These are phyloP conservation scores for Scomber colias DNA, from an alignment of 2,113 vertebrate species.

Conservation along the genomic window DNA sequence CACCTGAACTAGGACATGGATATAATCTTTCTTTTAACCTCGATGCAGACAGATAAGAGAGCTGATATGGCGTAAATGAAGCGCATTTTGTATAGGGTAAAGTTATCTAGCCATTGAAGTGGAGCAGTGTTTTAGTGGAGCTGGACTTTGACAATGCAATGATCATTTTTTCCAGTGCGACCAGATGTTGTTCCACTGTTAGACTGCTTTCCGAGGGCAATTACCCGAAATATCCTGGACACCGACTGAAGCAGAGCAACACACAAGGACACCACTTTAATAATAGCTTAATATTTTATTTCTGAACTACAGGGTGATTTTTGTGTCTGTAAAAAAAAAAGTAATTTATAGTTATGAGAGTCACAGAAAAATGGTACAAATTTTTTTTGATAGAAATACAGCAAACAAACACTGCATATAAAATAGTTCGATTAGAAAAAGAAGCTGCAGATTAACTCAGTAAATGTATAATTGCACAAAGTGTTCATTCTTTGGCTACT, in stretches of 20 bases:
- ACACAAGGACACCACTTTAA: not conserved
- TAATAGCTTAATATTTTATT: slow-evolving; percentile 34
- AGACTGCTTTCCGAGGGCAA: not conserved
- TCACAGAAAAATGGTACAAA: not conserved
- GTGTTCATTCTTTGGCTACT: slow-evolving; percentile 7
- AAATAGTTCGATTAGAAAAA: not conserved
- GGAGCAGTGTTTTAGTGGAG: not conserved
- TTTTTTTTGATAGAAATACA: not conserved
- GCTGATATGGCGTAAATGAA: not conserved
- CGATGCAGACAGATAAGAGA: not conserved
- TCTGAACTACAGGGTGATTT: slow-evolving; percentile 1
- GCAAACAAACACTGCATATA: not conserved
- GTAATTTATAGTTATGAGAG: not conserved
- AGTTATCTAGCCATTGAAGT: not conserved
- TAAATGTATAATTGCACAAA: not conserved
- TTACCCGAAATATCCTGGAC: slow-evolving; percentile 12
- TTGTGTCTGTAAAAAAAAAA: slow-evolving; percentile 17
- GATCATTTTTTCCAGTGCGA: slow-evolving; percentile 52
- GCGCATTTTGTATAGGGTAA: not conserved
- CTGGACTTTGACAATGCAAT: not conserved
- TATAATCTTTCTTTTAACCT: not conserved
- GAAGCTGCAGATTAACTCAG: not conserved
- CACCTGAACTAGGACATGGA: not conserved
- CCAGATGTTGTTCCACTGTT: slow-evolving; percentile 63
- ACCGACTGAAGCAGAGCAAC: not conserved